Percentiles rank a stretch among this genome's conserved stretches.
phyloP scores from a whole-genome alignment of 2,888 invertebrate genomes.

The Synergus laeviventris region DNA sequence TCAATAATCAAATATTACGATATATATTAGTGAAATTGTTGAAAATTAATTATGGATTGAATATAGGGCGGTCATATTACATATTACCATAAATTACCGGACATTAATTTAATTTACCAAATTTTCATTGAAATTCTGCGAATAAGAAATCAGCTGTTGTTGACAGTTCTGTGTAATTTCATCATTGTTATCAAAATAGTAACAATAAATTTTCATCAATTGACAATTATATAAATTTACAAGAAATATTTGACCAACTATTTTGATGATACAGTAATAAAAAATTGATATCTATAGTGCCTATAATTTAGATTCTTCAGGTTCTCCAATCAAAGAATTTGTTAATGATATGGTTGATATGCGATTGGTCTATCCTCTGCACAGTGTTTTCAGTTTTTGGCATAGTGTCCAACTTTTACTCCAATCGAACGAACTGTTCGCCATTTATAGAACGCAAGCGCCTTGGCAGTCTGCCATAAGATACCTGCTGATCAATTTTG shows the following conservation, averaged over 20 bases:
- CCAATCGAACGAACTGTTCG: constrained; percentile 33
- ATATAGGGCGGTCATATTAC: background rate
- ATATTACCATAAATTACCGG: background rate
- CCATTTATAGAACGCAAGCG: constrained; percentile 48
- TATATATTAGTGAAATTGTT: too few relatives aligned
- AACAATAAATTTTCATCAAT: background rate
- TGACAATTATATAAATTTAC: background rate
- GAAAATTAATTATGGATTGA: background rate
- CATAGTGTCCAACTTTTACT: constrained; percentile 11
- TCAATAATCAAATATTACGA: too few relatives aligned
- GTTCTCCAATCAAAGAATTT: constrained; percentile 6
- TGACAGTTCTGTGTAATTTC: constrained; percentile 14
- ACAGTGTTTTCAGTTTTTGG: background rate
- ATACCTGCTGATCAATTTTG: constrained; percentile 37
- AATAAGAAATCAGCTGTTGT: constrained; percentile 4
- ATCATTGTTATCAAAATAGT: background rate
- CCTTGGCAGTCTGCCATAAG: constrained; percentile 42
- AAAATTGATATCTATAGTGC: background rate
- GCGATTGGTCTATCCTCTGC: constrained; percentile 11
- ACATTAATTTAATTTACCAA: background rate
- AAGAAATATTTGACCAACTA: background rate
- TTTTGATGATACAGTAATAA: background rate
- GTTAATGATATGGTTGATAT: background rate
- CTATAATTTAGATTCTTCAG: background rate
- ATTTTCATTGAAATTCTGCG: background rate